A percentile compares a stretch with the other conserved stretches of the same genome.
Conservation (phyloP, 2,888 invertebrate genomes). For the Nomada goodeniana region DNA sequence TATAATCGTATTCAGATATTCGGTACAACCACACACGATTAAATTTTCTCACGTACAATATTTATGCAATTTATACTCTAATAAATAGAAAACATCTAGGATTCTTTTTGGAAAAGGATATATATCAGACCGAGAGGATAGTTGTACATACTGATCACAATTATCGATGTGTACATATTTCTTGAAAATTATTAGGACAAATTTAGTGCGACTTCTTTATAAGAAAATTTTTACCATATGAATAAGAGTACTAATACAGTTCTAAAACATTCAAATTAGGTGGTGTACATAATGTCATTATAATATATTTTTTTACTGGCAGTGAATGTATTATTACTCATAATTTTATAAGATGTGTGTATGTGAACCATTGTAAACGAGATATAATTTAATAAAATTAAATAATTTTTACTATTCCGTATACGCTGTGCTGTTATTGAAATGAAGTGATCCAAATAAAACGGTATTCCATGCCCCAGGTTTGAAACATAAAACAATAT, state of each 20-base stretch:
- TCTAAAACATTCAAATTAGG: constrained; percentile 62
- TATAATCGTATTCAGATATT: constrained; percentile 51
- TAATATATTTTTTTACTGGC: constrained; percentile 73
- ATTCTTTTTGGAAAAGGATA: constrained; percentile 10
- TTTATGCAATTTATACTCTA: constrained; percentile 40
- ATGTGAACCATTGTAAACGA: constrained; percentile 69
- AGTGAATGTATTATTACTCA: constrained; percentile 69
- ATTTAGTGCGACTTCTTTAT: constrained; percentile 48
- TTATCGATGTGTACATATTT: constrained; percentile 63
- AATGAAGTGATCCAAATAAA: neutral
- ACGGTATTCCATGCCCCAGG: neutral
- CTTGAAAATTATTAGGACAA: constrained; percentile 40
- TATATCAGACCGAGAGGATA: constrained; percentile 25
- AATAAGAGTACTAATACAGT: constrained; percentile 30
- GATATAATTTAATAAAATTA: constrained; percentile 75
- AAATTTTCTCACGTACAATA: constrained; percentile 42
- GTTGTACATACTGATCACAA: constrained; percentile 64
- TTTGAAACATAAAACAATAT: neutral
- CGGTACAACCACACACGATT: constrained; percentile 23
- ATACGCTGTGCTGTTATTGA: neutral
- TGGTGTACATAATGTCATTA: constrained; percentile 73
- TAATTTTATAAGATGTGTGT: constrained; percentile 71
- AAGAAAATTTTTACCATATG: constrained; percentile 42
- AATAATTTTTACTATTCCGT: constrained; percentile 47
- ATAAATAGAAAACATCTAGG: constrained; percentile 20